A percentile compares a stretch with the other conserved stretches of the same genome.
These are phyloP conservation scores for Ploceus nigricollis DNA, from an alignment of 2,113 vertebrate species.

Conservation along the genomic window DNA sequence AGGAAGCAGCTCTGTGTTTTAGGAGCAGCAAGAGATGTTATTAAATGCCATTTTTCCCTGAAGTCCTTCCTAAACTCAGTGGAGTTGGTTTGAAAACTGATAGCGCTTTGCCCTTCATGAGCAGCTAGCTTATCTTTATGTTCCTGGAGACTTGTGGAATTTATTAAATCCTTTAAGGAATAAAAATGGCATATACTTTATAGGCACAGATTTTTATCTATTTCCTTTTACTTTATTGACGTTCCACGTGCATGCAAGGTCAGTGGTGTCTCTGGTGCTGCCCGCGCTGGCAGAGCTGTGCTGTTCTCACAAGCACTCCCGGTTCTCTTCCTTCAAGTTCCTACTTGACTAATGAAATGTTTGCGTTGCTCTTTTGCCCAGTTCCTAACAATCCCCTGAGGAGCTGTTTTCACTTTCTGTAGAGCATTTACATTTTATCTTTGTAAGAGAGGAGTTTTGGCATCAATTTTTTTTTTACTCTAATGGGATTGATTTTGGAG, in stretches of 20 bases:
- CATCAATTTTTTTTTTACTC: slow-evolving; percentile 20
- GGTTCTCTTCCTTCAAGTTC: slow-evolving; percentile 19
- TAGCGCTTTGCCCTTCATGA: not conserved
- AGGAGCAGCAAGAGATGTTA: not conserved
- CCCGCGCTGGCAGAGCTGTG: not conserved
- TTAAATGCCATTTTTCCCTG: not conserved
- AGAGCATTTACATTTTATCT: slow-evolving; percentile 69
- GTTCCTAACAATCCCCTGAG: slow-evolving; percentile 54
- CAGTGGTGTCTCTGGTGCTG: not conserved
- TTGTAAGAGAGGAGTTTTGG: slow-evolving; percentile 52
- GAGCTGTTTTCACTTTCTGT: slow-evolving; percentile 66
- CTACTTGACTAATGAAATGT: slow-evolving; percentile 47
- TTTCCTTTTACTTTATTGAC: slow-evolving; percentile 12
- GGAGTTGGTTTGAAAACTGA: not conserved
- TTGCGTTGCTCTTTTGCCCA: slow-evolving; percentile 61
- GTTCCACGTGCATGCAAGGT: not conserved
- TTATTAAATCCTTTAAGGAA: slow-evolving; percentile 26
- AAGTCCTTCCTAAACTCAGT: not conserved
- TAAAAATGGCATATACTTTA: not conserved
- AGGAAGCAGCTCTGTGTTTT: not conserved
- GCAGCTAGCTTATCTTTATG: slow-evolving; percentile 10
- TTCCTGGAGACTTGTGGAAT: slow-evolving; percentile 34
- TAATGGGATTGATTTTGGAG: slow-evolving; percentile 58
- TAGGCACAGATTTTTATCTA: not conserved
- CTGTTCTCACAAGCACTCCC: slow-evolving; percentile 4